These are phyloP conservation scores for Neogobius melanostomus DNA, from an alignment of 2,113 vertebrate genomes.

Conservation along the genomic window DNA sequence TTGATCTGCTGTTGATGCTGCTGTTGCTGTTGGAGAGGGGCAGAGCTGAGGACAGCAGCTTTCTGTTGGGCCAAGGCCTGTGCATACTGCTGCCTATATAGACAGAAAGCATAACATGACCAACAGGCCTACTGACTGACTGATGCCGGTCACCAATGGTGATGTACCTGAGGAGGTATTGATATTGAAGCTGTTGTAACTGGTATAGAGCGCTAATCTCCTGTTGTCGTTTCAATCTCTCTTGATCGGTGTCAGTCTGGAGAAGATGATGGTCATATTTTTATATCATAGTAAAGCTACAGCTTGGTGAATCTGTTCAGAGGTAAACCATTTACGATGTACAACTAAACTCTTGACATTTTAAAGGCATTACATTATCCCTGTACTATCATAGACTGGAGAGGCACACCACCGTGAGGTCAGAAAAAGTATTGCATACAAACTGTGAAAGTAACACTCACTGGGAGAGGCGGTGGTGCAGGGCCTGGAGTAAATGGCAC, in stretches of 20 bases:
- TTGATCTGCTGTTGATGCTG: constrained; percentile 95
- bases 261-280: background rate
- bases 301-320: background rate
- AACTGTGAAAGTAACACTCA: background rate
- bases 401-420: constrained; percentile 41
- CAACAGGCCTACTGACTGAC: background rate
- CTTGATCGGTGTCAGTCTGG: constrained; percentile 92
- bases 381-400: background rate
- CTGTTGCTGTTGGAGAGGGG: constrained; percentile 87
- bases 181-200: constrained; percentile 91
- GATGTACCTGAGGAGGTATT: constrained; percentile 92
- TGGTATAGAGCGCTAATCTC: constrained; percentile 92
- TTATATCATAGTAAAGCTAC: constrained; percentile 7
- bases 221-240: constrained; percentile 91
- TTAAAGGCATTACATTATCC: background rate
- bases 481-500: constrained; percentile 91
- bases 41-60: constrained; percentile 83
- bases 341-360: too few species aligned
- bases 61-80: constrained; percentile 94
- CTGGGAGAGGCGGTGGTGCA: constrained; percentile 84
- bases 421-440: constrained; percentile 6
- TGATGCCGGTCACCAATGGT: background rate
- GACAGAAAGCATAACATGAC: background rate
- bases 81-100: constrained; percentile 91
- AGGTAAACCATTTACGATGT: background rate